Base-by-base conservation (phyloP, 2,113 vertebrate species). In the Elgaria multicarinata region DNA sequence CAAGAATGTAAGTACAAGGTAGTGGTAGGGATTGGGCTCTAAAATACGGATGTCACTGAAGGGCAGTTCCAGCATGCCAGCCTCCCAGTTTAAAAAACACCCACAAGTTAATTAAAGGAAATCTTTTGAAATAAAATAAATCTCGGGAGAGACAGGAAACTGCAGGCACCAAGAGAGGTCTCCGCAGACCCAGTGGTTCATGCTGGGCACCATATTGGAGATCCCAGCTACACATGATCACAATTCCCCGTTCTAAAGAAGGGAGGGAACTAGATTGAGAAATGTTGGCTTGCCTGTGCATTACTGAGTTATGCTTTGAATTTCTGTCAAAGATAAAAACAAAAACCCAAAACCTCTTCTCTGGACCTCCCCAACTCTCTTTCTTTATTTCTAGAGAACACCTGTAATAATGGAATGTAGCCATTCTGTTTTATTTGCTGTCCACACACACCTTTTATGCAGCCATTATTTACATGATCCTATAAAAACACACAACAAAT, bases 401-500 rank as follows among this genome's bases (percentile, higher is more conserved):
- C 36, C 72, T 76, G 36, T 20, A 36, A 76, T 76, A 13, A 44
- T 76, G 24, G 10, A 85, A 80, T 80, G 8, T 79, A 93, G 75
- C 85, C 0, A 22, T 89, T 90, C 81, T 91, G 31, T 87, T 22
- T 39, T 87, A 88, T 90, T 88, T 89, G 31, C 76, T 85, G 7
- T 89, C 81, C 20, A 67, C 33, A 83, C n/a, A 81, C 62, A 80
- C 58, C 26, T 87, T 24, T 87, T 2, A 90, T 82, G 77, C 88
- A 62, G 87, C 84, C 4, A 85, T 84, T 92, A 20, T 75, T 96
- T 94, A 85, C 44, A 42, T 50, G 76, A 20, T 84, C 42, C 4
- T 93, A 36, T 92, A 86, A 87, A 91, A 93, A 90, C 93, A 82
- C 71, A 69, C 82, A 84, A 39, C 46, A 81, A 87, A 44, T 6